phyloP scores from a whole-genome alignment of 2,888 invertebrate genomes.

The Nomada ferruginata region DNA sequence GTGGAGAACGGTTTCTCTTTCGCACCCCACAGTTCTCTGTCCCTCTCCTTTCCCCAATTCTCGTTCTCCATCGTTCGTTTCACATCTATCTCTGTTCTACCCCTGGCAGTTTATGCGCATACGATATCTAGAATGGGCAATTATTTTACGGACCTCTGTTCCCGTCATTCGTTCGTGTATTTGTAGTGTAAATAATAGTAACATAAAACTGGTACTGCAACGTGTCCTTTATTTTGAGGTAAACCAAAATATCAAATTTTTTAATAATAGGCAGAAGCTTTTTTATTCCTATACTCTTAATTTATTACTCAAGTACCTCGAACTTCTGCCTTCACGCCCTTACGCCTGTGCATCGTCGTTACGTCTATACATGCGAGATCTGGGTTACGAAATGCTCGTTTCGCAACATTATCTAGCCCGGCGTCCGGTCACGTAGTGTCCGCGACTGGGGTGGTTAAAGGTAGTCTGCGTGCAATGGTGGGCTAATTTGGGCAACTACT shows the following conservation, averaged over 20 bases:
- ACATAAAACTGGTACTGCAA: too few species aligned
- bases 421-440: conserved; percentile 70
- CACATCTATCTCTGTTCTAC: too few species aligned
- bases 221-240: too few species aligned
- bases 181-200: too few species aligned
- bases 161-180: too few species aligned
- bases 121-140: not conserved
- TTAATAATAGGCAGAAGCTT: not conserved
- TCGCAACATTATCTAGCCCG: conserved; percentile 62
- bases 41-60: not conserved
- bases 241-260: too few species aligned
- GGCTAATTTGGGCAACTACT: conserved; percentile 56
- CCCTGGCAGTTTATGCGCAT: not conserved
- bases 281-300: conserved; percentile 1
- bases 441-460: conserved; percentile 52
- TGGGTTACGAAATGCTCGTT: conserved; percentile 68
- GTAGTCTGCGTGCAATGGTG: conserved; percentile 41
- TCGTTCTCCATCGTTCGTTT: not conserved
- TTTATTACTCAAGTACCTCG: conserved; percentile 39
- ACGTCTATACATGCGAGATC: conserved; percentile 49
- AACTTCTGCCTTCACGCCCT: conserved; percentile 17
- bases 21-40: not conserved
- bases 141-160: too few species aligned
- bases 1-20: conserved; percentile 45
- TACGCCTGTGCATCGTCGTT: conserved; percentile 28